Conservation (phyloP, 2,113 vertebrate genomes). For the Ahaetulla prasina region DNA sequence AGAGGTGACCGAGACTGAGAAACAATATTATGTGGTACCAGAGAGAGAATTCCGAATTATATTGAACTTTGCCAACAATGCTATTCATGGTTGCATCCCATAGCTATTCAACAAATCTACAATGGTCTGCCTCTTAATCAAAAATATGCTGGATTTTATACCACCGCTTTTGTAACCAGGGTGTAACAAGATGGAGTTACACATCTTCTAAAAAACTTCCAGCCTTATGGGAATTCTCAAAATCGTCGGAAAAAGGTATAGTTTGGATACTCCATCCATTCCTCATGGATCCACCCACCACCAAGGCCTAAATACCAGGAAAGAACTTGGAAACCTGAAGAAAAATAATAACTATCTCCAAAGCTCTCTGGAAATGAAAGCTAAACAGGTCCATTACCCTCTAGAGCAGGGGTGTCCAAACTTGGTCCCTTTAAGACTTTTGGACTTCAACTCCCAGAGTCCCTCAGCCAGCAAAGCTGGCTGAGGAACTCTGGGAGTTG, state of each 20-base stretch:
- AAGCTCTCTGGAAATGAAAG: not conserved
- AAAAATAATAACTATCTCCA: not conserved
- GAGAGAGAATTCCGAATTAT: not conserved
- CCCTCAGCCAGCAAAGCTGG: too few species aligned
- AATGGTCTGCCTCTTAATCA: not conserved
- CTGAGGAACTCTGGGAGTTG: too few species aligned
- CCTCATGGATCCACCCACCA: not conserved
- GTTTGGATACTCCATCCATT: not conserved
- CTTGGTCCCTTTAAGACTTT: too few species aligned
- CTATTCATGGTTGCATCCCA: not conserved
- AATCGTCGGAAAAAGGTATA: not conserved
- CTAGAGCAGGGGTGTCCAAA: too few species aligned
- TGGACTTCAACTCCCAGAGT: too few species aligned
- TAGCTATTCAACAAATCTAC: not conserved
- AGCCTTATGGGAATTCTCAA: not conserved
- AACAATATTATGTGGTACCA: not conserved
- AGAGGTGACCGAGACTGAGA: not conserved
- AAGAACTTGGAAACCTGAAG: not conserved
- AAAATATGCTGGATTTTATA: not conserved
- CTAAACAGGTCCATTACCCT: not conserved
- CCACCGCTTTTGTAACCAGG: not conserved
- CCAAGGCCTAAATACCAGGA: not conserved
- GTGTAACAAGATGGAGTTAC: not conserved
- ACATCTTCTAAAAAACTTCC: not conserved
- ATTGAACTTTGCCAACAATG: not conserved